Base-by-base conservation (phyloP, 2,113 vertebrate species). In the Channa maculata region DNA sequence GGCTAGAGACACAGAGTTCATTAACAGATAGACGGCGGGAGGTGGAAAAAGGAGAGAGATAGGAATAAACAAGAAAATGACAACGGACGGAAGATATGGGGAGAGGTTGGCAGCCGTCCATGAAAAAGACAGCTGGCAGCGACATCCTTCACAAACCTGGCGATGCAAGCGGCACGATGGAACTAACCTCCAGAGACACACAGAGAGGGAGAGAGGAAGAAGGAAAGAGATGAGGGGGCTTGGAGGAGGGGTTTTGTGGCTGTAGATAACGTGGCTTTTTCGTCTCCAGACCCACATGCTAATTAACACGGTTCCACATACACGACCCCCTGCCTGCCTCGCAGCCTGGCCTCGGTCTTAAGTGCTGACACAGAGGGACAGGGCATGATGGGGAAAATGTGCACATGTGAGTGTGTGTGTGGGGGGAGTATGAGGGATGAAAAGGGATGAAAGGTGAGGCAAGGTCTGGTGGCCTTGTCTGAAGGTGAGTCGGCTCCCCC, bases 71-170 rank as follows among this genome's bases (percentile, higher is more conserved):
- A 71, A 82, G 85, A 54, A 87, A 91, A 90, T 79, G 88, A 87
- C 84, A 91, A 88, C 50, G 71, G 78, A 85, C 61, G 24, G 85
- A 89, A 88, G 87, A 88, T 86, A 83, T 67, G 67, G 71, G 72
- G 79, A 87, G 77, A 64, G 73, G 70, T 83, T 94, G 92, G 91
- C 92, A 89, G 88, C 38, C 63, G 64, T 92, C 93, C 92, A 93
- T 75, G 82, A 86, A 89, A 78, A 88, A 86, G 94, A 94, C 94
- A 95, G 93, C 93, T 94, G 93, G 91, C 93, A 88, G 82, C 43
- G 90, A 90, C 91, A 94, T 92, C 92, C 92, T 94, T 92, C 92
- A 90, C 90, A 92, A 91, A 93, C 89, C 90, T 86, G 87, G 90
- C 84, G 90, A 90, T 72, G 72, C 87, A 83, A 76, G 71, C 63